phyloP scores from a whole-genome alignment of 2,797 vertebrate genomes.

The Rhadinocentrus ornatus region DNA sequence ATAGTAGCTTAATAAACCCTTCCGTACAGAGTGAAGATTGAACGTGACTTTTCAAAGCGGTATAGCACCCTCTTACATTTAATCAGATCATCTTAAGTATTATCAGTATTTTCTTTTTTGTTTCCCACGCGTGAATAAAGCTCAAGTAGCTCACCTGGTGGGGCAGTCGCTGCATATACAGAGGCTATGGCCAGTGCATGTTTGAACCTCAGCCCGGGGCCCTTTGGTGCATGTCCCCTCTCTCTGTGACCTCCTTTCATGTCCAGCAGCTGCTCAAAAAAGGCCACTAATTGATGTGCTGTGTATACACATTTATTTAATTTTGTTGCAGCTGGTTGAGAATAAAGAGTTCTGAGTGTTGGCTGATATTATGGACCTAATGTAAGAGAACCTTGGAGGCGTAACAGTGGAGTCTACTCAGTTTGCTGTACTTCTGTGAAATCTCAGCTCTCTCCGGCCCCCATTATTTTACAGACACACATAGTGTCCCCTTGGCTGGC shows the following conservation, averaged over 20 bases:
- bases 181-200: too few relatives aligned
- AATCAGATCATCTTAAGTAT: too few relatives aligned
- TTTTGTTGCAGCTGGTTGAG: background rate
- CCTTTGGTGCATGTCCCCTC: background rate
- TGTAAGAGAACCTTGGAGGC: constrained; percentile 1
- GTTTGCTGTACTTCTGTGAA: constrained; percentile 30
- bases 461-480: constrained; percentile 61
- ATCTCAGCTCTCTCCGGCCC: constrained; percentile 26
- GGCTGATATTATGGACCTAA: constrained; percentile 14
- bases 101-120: background rate
- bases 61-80: background rate
- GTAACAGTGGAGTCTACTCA: background rate
- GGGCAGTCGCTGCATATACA: too few relatives aligned
- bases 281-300: background rate
- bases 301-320: background rate
- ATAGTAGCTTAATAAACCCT: too few relatives aligned
- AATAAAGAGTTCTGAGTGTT: constrained; percentile 8
- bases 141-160: too few relatives aligned
- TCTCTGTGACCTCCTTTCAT: background rate
- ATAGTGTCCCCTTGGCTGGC: constrained; percentile 50
- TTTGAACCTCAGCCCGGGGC: background rate
- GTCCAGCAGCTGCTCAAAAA: background rate
- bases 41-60: background rate
- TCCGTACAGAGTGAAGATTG: background rate
- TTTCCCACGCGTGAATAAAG: background rate